A percentile compares a stretch with the other conserved stretches of the same genome.
phyloP scores from a whole-genome alignment of 2,888 invertebrate genomes.

The Eudemis profundana region DNA sequence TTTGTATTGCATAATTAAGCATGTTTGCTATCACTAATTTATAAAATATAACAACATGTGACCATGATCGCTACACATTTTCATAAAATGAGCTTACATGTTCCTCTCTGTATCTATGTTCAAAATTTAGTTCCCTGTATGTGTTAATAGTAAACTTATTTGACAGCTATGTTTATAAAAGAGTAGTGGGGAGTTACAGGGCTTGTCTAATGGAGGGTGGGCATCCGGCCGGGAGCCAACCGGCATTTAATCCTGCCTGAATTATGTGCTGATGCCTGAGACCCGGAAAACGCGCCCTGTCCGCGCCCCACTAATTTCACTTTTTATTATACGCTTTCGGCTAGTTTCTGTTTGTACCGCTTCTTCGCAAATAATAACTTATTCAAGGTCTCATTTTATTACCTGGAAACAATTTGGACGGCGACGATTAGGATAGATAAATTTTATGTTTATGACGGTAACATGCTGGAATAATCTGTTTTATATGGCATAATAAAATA shows the following conservation, averaged over 20 bases:
- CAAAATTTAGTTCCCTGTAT: not conserved
- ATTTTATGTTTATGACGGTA: conserved; percentile 3
- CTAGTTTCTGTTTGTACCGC: conserved; percentile 47
- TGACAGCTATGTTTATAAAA: conserved; percentile 58
- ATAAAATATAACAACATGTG: too few relatives aligned
- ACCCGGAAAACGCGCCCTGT: conserved; percentile 75
- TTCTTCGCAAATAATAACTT: conserved; percentile 29
- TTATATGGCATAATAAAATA: conserved; percentile 10
- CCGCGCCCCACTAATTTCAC: conserved; percentile 72
- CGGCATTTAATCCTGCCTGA: conserved; percentile 82
- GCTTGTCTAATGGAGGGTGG: conserved; percentile 74
- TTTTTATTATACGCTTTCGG: conserved; percentile 69
- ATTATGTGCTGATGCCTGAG: conserved; percentile 81
- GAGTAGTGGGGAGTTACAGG: conserved; percentile 61
- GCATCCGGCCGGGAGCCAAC: conserved; percentile 76
- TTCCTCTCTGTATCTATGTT: too few relatives aligned
- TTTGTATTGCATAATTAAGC: too few relatives aligned
- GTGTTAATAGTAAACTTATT: conserved; percentile 46
- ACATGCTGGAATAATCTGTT: conserved; percentile 1
- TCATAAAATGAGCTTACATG: too few relatives aligned
- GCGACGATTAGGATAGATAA: conserved; percentile 7
- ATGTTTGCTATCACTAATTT: too few relatives aligned
- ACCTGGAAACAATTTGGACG: conserved; percentile 19
- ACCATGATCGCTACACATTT: too few relatives aligned
- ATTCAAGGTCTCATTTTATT: conserved; percentile 29